A percentile compares a stretch with the other conserved stretches of the same genome.
phyloP scores from a whole-genome alignment of 2,888 invertebrate species.

The Habroteleia sp. region DNA sequence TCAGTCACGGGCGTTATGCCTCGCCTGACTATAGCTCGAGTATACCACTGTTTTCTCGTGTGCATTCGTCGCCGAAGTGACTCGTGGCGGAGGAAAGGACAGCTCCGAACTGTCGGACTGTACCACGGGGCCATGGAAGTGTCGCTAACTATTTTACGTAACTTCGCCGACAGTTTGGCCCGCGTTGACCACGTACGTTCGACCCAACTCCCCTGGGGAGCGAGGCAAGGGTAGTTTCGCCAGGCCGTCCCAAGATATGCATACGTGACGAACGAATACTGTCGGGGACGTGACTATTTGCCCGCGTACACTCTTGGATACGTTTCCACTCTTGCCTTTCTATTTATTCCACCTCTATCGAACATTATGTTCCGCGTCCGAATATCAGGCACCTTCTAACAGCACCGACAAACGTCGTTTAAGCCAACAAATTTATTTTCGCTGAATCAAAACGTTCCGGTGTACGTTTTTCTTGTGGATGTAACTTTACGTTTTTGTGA shows the following conservation, averaged over 20 bases:
- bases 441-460: too few species aligned
- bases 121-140: constrained; percentile 71
- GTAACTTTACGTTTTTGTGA: too few species aligned
- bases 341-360: constrained; percentile 59
- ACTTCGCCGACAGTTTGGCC: constrained; percentile 81
- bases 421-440: constrained; percentile 13
- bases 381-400: constrained; percentile 29
- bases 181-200: constrained; percentile 81
- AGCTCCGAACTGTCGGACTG: constrained; percentile 66
- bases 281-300: constrained; percentile 70
- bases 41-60: constrained; percentile 53
- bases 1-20: constrained; percentile 68
- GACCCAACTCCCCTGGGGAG: constrained; percentile 76
- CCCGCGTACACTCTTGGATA: constrained; percentile 58
- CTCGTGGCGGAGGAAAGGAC: constrained; percentile 58
- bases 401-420: constrained; percentile 7
- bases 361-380: constrained; percentile 36
- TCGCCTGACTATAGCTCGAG: constrained; percentile 56
- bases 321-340: constrained; percentile 57
- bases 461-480: too few species aligned
- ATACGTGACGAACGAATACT: constrained; percentile 79
- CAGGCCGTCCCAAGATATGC: constrained; percentile 80
- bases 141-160: constrained; percentile 82
- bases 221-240: constrained; percentile 71
- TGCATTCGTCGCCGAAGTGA: constrained; percentile 42